phyloP scores from a whole-genome alignment of 1,140 invertebrate species.

The Drosophila kikkawai region DNA sequence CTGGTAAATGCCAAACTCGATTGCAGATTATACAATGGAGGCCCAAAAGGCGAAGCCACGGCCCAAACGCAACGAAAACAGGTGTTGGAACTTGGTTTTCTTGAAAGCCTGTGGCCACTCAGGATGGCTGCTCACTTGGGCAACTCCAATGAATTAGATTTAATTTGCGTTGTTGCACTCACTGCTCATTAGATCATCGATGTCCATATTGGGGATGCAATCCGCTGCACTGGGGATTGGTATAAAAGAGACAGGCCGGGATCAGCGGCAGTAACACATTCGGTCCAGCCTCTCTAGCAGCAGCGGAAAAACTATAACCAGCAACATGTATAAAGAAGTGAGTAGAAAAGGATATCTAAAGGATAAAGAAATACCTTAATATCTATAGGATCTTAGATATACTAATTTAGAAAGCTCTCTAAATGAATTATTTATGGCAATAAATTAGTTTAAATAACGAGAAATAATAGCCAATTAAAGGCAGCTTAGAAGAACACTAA shows the following conservation, averaged over 20 bases:
- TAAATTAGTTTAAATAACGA: background rate
- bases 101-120: background rate
- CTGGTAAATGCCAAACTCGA: slow-evolving; percentile 56
- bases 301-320: slow-evolving; percentile 9
- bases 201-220: slow-evolving; percentile 41
- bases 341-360: slow-evolving; percentile 28
- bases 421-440: background rate
- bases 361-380: too few relatives aligned
- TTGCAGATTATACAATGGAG: slow-evolving; percentile 51
- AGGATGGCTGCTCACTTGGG: slow-evolving; percentile 42
- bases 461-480: background rate
- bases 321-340: slow-evolving; percentile 61
- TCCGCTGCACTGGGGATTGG: slow-evolving; percentile 15
- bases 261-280: slow-evolving; percentile 36
- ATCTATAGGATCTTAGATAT: too few relatives aligned
- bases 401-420: background rate
- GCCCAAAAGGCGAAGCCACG: slow-evolving; percentile 46
- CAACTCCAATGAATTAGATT: slow-evolving; percentile 23
- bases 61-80: slow-evolving; percentile 38
- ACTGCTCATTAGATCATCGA: slow-evolving; percentile 66
- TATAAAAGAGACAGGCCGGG: slow-evolving; percentile 56
- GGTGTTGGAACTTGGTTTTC: slow-evolving; percentile 47
- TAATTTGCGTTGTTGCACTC: slow-evolving; percentile 22
- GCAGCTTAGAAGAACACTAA: background rate
- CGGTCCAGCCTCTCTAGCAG: slow-evolving; percentile 24